Evolutionary conservation across 2,797 vertebrate species (phyloP), one percentile per base, ranked within the genome.

Genomic region (Eutrigla gurnardus): DNA sequence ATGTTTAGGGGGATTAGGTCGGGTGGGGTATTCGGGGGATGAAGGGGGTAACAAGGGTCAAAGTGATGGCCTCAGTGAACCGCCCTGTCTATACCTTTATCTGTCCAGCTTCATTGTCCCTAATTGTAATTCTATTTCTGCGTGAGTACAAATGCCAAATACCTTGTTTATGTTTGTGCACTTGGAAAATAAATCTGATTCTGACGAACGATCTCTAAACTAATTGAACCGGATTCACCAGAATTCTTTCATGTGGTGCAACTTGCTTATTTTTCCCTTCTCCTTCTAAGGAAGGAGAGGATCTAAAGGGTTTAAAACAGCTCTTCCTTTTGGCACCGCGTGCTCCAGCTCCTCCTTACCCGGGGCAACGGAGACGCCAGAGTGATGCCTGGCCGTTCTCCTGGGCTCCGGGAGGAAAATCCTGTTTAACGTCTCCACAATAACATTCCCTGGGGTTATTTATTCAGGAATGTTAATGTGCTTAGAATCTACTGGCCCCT

Each of bases 381-480:
- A 85, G 74, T 65, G 73, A 86, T 80, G 85, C 83, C 86, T 86
- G 82, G 76, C 50, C 50, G 37, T 78, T 89, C 88, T 88, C 87
- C 43, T 73, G 86, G 83, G 75, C 78, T 76, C 73, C 58, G 64
- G 77, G 59, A 92, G 87, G 87, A 91, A 92, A 93, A 91, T 90
- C 89, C 89, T 91, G 91, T 91, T 92, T 87, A 89, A 82, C 74
- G 82, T 92, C 88, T 86, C 81, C 83, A 88, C 86, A 92, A 82
- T 82, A 89, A 90, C 86, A 87, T 81, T 93, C 86, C 92, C 91
- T 72, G 80, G 83, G 89, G 91, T 90, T 93, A 86, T 93, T 93
- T 93, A 89, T 88, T 89, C 88, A 80, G 89, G 93, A 93, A 93
- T 93, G 92, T 90, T 92, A 92, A 93, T 92, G 89, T 91, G 86